Evolutionary conservation across 2,888 invertebrate genomes (phyloP).

Genomic region (Octonoba sinensis): DNA sequence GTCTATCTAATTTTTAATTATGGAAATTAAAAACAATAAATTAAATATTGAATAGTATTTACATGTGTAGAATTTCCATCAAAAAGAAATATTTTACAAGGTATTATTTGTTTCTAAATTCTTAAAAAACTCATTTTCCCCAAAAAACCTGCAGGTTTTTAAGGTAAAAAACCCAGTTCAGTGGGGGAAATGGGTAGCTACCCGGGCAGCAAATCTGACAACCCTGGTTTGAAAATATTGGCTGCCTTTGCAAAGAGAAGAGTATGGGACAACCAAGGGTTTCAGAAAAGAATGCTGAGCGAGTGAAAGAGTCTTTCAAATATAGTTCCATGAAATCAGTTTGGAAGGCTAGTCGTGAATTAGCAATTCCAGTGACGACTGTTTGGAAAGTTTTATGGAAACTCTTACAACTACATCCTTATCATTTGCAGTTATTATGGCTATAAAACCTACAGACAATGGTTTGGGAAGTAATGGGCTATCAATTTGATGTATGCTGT

Average conservation of each 20-base stretch:
- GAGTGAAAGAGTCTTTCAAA: neutral
- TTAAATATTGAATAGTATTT: no score
- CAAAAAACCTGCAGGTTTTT: no score
- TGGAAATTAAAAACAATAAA: no score
- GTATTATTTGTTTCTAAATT: no score
- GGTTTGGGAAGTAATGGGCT: neutral
- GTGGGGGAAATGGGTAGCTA: no score
- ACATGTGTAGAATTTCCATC: no score
- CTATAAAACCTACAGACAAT: constrained; percentile 9
- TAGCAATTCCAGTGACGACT: constrained; percentile 9
- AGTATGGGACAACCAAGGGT: constrained; percentile 14
- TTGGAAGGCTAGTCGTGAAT: constrained; percentile 8
- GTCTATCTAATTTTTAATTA: no score
- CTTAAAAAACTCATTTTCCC: no score
- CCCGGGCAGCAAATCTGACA: no score
- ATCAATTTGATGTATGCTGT: no score
- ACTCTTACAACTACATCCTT: constrained; percentile 10
- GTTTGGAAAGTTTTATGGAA: constrained; percentile 6
- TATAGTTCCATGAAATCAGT: constrained; percentile 5
- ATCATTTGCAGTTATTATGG: constrained; percentile 5
- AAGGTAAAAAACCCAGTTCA: no score
- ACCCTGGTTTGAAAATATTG: neutral
- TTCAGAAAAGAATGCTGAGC: constrained; percentile 5
- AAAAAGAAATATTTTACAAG: no score
- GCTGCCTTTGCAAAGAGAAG: constrained; percentile 6